A percentile compares a stretch with the other conserved stretches of the same genome.
phyloP scores from a whole-genome alignment of 1,140 invertebrate genomes.

The Lepeophtheirus salmonis region DNA sequence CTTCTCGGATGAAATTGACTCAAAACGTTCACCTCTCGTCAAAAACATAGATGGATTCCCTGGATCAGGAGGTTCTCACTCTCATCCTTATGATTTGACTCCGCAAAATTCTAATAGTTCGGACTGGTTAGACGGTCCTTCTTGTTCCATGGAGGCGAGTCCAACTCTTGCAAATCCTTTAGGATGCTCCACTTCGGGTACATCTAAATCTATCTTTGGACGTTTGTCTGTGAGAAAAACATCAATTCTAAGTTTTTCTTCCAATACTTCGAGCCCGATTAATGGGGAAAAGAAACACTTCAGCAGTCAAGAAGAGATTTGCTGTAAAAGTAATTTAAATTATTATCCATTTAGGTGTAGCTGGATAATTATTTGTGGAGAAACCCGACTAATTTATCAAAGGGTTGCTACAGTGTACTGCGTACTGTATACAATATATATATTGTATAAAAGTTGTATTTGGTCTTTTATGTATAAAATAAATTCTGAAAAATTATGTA shows the following conservation, averaged over 20 bases:
- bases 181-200: constrained; percentile 21
- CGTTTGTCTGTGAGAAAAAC: constrained; percentile 57
- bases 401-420: no score
- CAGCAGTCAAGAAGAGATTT: neutral
- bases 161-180: constrained; percentile 19
- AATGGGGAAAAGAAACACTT: constrained; percentile 36
- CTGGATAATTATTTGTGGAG: no score
- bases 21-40: neutral
- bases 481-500: no score
- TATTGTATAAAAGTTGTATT: no score
- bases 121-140: neutral
- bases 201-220: constrained; percentile 40
- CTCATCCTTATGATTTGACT: neutral
- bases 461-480: no score
- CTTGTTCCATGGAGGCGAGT: neutral
- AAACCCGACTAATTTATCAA: no score
- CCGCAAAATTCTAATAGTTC: neutral
- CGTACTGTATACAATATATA: no score
- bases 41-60: constrained; percentile 33
- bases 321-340: neutral
- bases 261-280: constrained; percentile 24
- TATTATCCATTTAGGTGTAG: no score
- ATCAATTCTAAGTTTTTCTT: constrained; percentile 46
- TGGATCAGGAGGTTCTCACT: neutral
- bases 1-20: constrained; percentile 39